Evolutionary conservation across 2,888 invertebrate genomes (phyloP), one percentile per base, ranked within the genome.

Genomic region (Melieria picta): DNA sequence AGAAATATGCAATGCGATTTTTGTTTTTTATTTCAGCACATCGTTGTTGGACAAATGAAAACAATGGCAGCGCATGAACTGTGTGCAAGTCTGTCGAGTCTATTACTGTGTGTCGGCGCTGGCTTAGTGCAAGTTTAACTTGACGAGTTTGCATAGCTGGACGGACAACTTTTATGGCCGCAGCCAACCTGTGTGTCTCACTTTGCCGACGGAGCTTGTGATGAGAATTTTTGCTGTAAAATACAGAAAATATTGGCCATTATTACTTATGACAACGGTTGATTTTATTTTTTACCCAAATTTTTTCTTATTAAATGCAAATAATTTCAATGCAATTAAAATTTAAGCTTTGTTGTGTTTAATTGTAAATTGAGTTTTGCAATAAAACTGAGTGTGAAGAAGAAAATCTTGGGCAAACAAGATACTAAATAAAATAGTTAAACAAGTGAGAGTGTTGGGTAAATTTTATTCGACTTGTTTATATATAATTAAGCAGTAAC

Each of bases 51-150:
- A 61, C 67, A 67, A 67, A 45, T 58, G 66, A 61, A 66, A 64
- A 64, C 71, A 61, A 64, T 60, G 13, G 66, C 57, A 57, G 45
- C 50, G 60, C 45, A 43, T 50, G 60, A 61, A 50, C 45, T 50
- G 50, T 60, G 50, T 64, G 52, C 60, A 65, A 69, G 60, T 72
- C 61, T 60, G 65, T 64, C 7, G 46, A 63, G 69, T 62, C 72
- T 69, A 69, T 72, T 69, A n/a, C 52, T 30, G 56, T 63, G 69
- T 72, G 69, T 69, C 72, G 58, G 69, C 69, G 69, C 69, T 72
- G 65, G 56, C 46, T 55, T 71, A 65, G 56, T 30, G 30, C 30
- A 69, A 55, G 58, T 65, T 55, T 50, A 60, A 57, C 43, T 5
- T 16, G 30, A 52, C 52, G 65, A 60, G 60, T 61, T 71, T 61